A percentile compares a stretch with the other conserved stretches of the same genome.
Conservation (phyloP, 2,888 invertebrate genomes). For the Epirrhoe alternata region DNA sequence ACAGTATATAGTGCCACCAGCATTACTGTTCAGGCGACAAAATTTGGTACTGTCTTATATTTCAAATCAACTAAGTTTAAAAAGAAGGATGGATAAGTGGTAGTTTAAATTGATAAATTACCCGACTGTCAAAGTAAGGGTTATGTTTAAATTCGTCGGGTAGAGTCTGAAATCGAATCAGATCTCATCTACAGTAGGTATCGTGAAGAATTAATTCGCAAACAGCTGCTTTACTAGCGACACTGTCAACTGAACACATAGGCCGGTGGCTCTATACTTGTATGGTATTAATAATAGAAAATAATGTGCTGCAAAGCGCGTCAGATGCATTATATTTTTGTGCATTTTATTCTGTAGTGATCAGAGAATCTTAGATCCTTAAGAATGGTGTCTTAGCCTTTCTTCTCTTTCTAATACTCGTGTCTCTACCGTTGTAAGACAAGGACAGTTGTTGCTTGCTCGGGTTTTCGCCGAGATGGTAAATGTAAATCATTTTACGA, state of each 20-base stretch:
- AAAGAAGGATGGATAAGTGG: too few species aligned
- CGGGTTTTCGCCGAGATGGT: background rate
- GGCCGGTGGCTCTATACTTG: background rate
- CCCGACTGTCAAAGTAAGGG: too few species aligned
- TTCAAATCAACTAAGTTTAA: too few species aligned
- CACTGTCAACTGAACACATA: background rate
- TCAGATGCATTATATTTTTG: constrained; percentile 28
- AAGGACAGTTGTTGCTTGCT: background rate
- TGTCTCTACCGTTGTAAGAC: background rate
- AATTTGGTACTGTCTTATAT: too few species aligned
- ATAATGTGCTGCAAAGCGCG: constrained; percentile 19
- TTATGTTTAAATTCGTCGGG: too few species aligned
- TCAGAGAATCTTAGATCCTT: background rate
- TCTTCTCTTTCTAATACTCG: background rate
- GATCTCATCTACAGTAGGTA: too few species aligned
- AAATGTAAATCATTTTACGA: background rate
- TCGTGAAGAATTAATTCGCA: too few species aligned
- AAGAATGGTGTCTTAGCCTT: constrained; percentile 7
- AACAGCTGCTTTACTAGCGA: too few species aligned
- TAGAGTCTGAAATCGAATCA: too few species aligned
- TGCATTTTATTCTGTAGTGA: constrained; percentile 30
- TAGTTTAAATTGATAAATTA: too few species aligned
- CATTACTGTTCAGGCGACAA: background rate
- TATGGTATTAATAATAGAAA: background rate
- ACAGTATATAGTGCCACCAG: background rate